A percentile compares a stretch with the other conserved stretches of the same genome.
phyloP scores from a whole-genome alignment of 2,797 vertebrate genomes.

The Anguilla anguilla region DNA sequence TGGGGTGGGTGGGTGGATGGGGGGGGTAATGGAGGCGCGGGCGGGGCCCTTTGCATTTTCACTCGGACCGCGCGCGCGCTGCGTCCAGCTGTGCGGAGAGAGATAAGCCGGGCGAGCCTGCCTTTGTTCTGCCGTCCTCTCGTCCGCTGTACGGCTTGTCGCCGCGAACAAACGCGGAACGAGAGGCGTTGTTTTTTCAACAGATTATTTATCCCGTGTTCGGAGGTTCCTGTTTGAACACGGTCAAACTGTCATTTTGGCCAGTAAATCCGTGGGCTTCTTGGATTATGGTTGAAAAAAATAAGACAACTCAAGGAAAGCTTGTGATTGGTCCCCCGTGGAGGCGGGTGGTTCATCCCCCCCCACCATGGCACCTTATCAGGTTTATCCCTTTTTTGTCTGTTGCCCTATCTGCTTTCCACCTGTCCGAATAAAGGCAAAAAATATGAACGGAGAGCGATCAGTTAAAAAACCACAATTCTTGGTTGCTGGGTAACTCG shows the following conservation, averaged over 20 bases:
- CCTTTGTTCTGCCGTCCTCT: background rate
- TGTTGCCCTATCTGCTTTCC: no score
- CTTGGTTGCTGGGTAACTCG: no score
- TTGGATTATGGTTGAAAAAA: no score
- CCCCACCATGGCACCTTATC: no score
- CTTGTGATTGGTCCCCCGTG: background rate
- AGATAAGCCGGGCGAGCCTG: background rate
- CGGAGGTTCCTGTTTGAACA: background rate
- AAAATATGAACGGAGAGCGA: no score
- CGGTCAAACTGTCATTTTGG: no score
- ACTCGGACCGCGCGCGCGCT: background rate
- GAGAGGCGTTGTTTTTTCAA: background rate
- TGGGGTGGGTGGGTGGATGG: no score
- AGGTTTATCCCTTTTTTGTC: no score
- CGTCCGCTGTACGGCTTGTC: background rate
- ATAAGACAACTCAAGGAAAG: background rate
- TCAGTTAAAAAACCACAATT: no score
- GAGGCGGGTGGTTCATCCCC: no score
- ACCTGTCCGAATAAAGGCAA: no score
- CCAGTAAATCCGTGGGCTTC: no score
- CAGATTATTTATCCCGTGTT: background rate
- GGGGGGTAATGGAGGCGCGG: background rate
- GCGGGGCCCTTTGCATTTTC: background rate
- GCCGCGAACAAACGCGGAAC: background rate
- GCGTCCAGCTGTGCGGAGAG: background rate